Base-by-base conservation (phyloP, 2,888 invertebrate genomes). In the Drosophila mercatorum region DNA sequence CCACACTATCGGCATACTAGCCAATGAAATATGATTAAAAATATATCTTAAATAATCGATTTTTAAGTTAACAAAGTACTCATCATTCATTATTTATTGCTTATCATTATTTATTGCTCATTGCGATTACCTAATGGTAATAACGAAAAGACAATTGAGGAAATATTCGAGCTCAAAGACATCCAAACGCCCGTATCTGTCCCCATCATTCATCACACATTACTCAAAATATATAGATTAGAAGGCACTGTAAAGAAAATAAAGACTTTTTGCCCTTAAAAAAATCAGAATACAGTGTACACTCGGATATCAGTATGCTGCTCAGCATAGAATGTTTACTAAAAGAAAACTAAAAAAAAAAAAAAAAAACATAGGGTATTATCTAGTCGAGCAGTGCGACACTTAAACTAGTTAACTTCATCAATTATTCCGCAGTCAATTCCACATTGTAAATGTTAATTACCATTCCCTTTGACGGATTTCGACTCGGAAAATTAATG, bases 401-500 rank as follows among this genome's bases (percentile, higher is more conserved):
- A 22, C 14, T 8, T 22, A 8, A 6, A 34, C 5, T 34, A 34
- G 31, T 56, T 56, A 36, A 44, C 36, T 43, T 41, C 14, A 56
- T 43, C 41, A 56, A 36, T 57, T 46, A 57, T 43, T 46, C 17
- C 10, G 5, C 12, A 6, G 38, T 38, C 22, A 47, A 31, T 14
- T 36, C 5, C 8, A 34, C 44, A 11, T 58, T 38, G 11, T 22
- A 22, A 46, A 46, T 22, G 31, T 22, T 59, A 63, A 63, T 63
- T 26, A n/a, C 5, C 34, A 12, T 60, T 22, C n/a, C 26, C 10
- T 31, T n/a, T 47, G 60, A 17, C 40, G 47, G 47, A 26, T 41
- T 34, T 26, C 26, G n/a, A 7, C 26, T 38, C 12, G 12, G 60
- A 49, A 41, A 34, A 64, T 64, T 41, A 60, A 64, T 60, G 40